phyloP scores from a whole-genome alignment of 2,113 vertebrate genomes.

The Forbesichthys agassizii region DNA sequence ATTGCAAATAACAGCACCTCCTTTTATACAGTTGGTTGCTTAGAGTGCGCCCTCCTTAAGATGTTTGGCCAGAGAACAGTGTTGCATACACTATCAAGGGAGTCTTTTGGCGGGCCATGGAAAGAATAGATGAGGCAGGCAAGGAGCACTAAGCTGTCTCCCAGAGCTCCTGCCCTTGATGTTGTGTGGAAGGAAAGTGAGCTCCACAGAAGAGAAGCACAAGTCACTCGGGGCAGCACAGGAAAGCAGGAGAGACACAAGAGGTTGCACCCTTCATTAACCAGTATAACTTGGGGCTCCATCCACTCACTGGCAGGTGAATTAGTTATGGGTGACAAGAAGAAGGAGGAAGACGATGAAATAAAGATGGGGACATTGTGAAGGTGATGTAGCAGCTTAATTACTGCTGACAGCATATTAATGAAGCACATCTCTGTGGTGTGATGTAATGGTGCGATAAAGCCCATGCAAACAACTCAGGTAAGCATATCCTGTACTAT shows the following conservation, averaged over 20 bases:
- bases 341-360: constrained; percentile 9
- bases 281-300: constrained; percentile 38
- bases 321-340: constrained; percentile 44
- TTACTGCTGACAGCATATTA: constrained; percentile 16
- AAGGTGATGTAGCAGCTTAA: constrained; percentile 13
- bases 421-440: background rate
- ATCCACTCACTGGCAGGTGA: constrained; percentile 50
- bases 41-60: constrained; percentile 37
- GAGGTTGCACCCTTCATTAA: constrained; percentile 63
- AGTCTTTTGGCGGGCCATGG: constrained; percentile 55
- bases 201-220: constrained; percentile 50
- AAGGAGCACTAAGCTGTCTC: constrained; percentile 50
- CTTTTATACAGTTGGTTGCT: constrained; percentile 12
- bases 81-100: constrained; percentile 41
- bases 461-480: background rate
- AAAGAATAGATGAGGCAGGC: constrained; percentile 55
- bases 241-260: constrained; percentile 42
- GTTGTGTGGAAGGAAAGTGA: constrained; percentile 23
- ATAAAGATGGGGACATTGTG: constrained; percentile 7
- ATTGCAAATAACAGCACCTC: background rate
- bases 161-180: constrained; percentile 57
- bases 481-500: background rate
- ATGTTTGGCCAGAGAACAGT: constrained; percentile 31
- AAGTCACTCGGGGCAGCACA: constrained; percentile 51
- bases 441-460: background rate